Base-by-base conservation (phyloP, 2,888 invertebrate genomes). In the Sycophila texana region DNA sequence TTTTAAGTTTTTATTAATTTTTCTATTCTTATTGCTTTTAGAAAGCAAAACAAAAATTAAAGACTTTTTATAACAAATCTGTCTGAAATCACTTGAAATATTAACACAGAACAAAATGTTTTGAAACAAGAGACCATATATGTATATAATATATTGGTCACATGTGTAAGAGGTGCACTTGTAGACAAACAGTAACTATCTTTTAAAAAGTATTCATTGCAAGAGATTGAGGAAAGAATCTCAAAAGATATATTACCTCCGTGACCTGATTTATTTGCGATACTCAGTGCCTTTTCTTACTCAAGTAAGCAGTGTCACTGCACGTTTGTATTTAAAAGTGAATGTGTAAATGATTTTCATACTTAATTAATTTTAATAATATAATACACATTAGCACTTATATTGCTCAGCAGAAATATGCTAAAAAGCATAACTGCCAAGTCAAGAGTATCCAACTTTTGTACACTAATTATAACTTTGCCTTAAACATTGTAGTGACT, bases 281-380 rank as follows among this genome's bases (percentile, higher is more conserved):
- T 81, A 81, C 72, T 81, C 77, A 81, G 81, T 81, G 81, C 77
- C 81, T 80, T 77, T 77, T 77, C 57, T 80, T 67, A 77, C 58
- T 65, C 60, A 58, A 77, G 20, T 70, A 60, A 75, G 47, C 71
- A 71, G 57, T 72, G 74, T 77, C 71, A 74, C 70, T 77, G 60
- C 68, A 74, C 18, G n/a, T 57, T 74, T 76, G 39, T 74, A 77
- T 67, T 74, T 72, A 60, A 78, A 53, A 55, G 55, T 47, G 22
- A 55, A 22, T 73, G 66, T 71, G 26, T 73, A 55, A 66, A 74
- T 70, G 49, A 63, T 72, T 78, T 70, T 78, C 68, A 78, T 75
- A 81, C 77, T 81, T 81, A 81, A 81, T 78, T 81, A 77, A 53
- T 53, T 73, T 75, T 68, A 47, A 18, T 77, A 51, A 60, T 30